phyloP scores from a whole-genome alignment of 2,797 vertebrate species.

The Halcyon badia region DNA sequence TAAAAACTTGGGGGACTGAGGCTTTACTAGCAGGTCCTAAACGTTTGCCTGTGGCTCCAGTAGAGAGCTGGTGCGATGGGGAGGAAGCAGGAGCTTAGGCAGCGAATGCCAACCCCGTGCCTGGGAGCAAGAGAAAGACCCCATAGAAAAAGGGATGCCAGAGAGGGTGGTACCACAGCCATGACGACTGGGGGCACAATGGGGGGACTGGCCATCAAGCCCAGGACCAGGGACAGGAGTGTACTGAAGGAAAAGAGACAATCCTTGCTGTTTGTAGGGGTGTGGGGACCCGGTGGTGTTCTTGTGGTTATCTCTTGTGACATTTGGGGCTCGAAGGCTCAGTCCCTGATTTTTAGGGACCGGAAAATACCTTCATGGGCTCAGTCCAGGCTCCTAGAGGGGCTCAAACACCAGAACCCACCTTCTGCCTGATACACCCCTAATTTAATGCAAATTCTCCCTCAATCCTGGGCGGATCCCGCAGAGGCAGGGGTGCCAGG shows the following conservation, averaged over 20 bases:
- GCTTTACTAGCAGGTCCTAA: neutral
- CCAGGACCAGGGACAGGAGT: neutral
- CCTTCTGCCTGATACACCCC: neutral
- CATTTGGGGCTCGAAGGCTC: neutral
- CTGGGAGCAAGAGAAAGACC: neutral
- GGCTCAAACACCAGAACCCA: neutral
- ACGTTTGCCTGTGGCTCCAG: neutral
- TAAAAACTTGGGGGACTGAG: neutral
- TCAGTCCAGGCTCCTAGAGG: neutral
- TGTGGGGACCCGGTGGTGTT: fast-evolving
- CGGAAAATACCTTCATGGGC: neutral
- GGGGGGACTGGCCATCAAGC: neutral
- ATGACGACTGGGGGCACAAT: fast-evolving
- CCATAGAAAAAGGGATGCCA: fast-evolving
- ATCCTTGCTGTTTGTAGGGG: fast-evolving
- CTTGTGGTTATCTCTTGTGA: neutral
- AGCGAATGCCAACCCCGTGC: fast-evolving
- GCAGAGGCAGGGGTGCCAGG: fast-evolving
- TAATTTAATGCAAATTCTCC: neutral
- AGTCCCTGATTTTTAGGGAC: neutral
- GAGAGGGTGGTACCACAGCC: neutral
- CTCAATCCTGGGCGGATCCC: neutral
- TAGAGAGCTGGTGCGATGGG: neutral
- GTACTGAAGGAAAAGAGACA: fast-evolving
- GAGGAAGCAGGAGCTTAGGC: neutral